phyloP scores from a whole-genome alignment of 2,888 invertebrate genomes.

The Bellardia bayeri region DNA sequence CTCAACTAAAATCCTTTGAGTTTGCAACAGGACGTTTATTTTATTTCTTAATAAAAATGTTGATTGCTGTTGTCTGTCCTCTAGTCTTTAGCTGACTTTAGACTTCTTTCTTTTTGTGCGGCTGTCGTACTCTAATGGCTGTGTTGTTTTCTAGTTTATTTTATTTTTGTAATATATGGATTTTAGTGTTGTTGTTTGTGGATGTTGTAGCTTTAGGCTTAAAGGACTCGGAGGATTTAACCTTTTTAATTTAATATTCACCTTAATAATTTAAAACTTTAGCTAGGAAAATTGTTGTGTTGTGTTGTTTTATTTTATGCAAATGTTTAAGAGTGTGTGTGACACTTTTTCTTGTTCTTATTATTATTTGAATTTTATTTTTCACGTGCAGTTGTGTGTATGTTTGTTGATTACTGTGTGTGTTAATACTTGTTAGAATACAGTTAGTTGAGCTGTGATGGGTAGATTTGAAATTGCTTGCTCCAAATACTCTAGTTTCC shows the following conservation, averaged over 20 bases:
- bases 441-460: not conserved
- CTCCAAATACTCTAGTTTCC: constrained; percentile 33
- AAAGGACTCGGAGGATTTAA: constrained; percentile 44
- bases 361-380: not conserved
- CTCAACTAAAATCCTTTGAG: constrained; percentile 1
- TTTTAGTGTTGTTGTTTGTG: not conserved
- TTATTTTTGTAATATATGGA: not conserved
- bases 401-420: not conserved
- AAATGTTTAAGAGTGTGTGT: not conserved
- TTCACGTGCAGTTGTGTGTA: not conserved
- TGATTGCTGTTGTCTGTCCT: constrained; percentile 6
- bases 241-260: constrained; percentile 63
- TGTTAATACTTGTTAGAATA: constrained; percentile 24
- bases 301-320: not conserved
- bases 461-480: constrained; percentile 19
- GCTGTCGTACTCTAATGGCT: not conserved
- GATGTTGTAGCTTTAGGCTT: constrained; percentile 13
- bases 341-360: constrained; percentile 17
- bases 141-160: constrained; percentile 38
- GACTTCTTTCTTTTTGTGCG: not conserved
- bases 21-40: constrained; percentile 28
- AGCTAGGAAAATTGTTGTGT: constrained; percentile 25
- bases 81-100: not conserved
- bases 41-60: not conserved
- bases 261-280: constrained; percentile 50